Conservation (phyloP, 2,113 vertebrate species). For the Amblyopsis rosae region DNA sequence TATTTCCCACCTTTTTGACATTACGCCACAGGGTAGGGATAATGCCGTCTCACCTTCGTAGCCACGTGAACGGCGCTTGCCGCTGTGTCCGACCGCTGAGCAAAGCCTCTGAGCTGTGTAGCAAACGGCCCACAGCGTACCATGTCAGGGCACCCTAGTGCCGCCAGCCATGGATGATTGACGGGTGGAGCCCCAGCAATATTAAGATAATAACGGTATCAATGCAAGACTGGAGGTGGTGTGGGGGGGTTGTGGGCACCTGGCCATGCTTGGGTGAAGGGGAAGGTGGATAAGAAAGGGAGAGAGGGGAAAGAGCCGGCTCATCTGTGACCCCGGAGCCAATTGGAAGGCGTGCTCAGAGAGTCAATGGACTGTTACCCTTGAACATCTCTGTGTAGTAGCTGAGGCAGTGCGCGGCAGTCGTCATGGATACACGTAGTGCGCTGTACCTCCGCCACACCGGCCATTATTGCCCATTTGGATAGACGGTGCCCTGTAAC, state of each 20-base stretch:
- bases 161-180: conserved; percentile 56
- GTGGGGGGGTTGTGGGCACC: not conserved
- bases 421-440: not conserved
- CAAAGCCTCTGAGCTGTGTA: conserved; percentile 50
- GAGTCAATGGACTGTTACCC: conserved; percentile 15
- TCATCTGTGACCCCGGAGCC: conserved; percentile 1
- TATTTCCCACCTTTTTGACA: conserved; percentile 33
- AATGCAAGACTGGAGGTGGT: conserved; percentile 16
- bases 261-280: not conserved
- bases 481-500: conserved; percentile 29
- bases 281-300: conserved; percentile 1
- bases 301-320: not conserved
- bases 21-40: conserved; percentile 48
- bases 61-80: conserved; percentile 37
- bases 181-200: conserved; percentile 53
- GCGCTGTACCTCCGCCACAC: not conserved
- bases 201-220: conserved; percentile 65
- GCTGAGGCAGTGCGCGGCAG: not conserved
- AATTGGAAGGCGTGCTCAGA: conserved; percentile 1
- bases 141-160: conserved; percentile 56
- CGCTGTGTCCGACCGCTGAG: conserved; percentile 40
- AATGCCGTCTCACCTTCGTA: conserved; percentile 12
- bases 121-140: conserved; percentile 30
- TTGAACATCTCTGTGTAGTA: conserved; percentile 7
- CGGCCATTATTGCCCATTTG: conserved; percentile 30